These are phyloP conservation scores for Myiagra hebetior DNA, from an alignment of 2,113 vertebrate species.

Conservation along the genomic window DNA sequence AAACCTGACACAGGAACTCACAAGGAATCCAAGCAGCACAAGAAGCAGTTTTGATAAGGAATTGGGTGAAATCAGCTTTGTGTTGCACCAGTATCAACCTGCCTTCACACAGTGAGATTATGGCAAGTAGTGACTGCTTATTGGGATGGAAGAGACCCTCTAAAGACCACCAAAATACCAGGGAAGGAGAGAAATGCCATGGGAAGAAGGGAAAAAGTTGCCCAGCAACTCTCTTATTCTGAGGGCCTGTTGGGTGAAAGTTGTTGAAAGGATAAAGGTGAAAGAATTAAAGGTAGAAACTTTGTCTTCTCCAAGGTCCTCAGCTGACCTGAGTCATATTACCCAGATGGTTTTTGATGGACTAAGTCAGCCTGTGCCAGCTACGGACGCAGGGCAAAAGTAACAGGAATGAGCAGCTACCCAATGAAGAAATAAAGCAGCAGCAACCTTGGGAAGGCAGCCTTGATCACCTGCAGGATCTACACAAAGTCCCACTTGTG, in stretches of 20 bases:
- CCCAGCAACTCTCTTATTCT: background rate
- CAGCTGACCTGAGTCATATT: background rate
- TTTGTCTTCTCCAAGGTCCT: background rate
- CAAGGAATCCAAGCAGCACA: background rate
- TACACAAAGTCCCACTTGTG: background rate
- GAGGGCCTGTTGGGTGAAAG: background rate
- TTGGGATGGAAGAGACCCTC: background rate
- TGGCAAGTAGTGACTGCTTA: background rate
- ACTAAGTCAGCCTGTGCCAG: background rate
- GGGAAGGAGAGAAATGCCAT: background rate
- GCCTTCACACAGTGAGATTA: fast-evolving
- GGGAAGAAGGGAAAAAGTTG: background rate
- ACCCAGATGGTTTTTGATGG: background rate
- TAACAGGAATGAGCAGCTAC: background rate
- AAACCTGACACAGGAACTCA: background rate
- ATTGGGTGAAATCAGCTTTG: background rate
- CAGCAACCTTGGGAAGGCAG: background rate
- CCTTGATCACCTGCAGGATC: background rate
- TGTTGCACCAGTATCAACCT: background rate
- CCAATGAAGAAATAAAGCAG: background rate
- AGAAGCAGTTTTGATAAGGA: background rate
- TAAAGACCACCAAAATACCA: background rate
- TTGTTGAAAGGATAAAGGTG: background rate
- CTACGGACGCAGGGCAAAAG: background rate
- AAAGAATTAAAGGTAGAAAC: background rate